A percentile compares a stretch with the other conserved stretches of the same genome.
Evolutionary conservation across 2,113 vertebrate species (phyloP).

Genomic region (Lutjanus erythropterus): DNA sequence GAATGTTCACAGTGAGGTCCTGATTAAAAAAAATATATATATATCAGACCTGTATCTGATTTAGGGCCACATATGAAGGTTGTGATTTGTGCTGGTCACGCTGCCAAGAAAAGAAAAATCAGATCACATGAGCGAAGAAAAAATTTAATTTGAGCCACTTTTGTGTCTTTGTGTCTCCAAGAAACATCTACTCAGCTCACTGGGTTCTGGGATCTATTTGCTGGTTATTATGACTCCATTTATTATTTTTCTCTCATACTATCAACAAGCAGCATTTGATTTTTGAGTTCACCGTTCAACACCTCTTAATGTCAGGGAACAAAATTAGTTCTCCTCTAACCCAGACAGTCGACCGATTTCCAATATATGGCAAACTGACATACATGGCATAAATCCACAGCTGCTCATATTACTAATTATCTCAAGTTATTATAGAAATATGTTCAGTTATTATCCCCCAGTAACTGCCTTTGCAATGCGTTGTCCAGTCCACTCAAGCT

Average conservation of each 20-base stretch:
- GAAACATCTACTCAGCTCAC: too few species aligned
- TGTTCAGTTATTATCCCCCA: conserved; percentile 55
- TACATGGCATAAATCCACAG: conserved; percentile 46
- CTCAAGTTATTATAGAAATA: conserved; percentile 60
- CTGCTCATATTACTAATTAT: conserved; percentile 51
- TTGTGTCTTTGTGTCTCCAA: too few species aligned
- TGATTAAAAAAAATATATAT: too few species aligned
- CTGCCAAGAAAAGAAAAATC: too few species aligned
- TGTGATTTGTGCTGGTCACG: too few species aligned
- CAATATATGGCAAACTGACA: conserved; percentile 51
- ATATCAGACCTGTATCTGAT: too few species aligned
- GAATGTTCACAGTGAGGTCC: too few species aligned
- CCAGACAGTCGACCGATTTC: conserved; percentile 22
- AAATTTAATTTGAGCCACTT: too few species aligned
- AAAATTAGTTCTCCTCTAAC: conserved; percentile 20
- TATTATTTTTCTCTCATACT: neutral
- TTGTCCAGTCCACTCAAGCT: conserved; percentile 52
- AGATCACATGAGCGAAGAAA: too few species aligned
- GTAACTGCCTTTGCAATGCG: conserved; percentile 46
- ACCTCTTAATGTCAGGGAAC: conserved; percentile 33
- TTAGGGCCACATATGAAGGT: too few species aligned
- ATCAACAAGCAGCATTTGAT: neutral
- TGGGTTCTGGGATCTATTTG: neutral
- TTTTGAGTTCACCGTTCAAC: conserved; percentile 17
- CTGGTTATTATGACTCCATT: neutral